Conservation (phyloP, 37 sponge, comb jelly and placozoan species). For the Oopsacas minuta region DNA sequence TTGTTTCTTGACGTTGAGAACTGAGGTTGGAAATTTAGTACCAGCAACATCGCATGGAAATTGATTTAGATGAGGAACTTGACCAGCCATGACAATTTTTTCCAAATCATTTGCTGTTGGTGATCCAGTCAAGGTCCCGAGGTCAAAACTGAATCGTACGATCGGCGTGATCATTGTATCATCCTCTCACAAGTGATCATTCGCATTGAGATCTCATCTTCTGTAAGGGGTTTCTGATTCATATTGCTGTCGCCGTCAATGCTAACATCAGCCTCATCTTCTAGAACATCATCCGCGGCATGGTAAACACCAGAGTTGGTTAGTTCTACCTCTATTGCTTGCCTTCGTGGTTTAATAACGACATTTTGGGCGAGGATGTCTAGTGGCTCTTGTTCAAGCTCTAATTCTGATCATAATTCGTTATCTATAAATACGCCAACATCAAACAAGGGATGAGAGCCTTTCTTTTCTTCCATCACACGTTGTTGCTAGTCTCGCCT, state of each 20-base stretch:
- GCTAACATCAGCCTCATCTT: neutral
- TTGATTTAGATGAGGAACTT: neutral
- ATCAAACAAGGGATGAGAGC: neutral
- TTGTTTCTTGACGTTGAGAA: neutral
- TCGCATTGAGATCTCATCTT: neutral
- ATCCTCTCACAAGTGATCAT: neutral
- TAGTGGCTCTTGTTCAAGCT: neutral
- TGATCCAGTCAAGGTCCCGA: neutral
- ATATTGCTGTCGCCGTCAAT: neutral
- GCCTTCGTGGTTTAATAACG: neutral
- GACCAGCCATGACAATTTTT: neutral
- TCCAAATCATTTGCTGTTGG: constrained; percentile 8
- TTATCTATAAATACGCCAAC: neutral
- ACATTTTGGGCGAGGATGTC: neutral
- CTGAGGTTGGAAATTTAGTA: neutral
- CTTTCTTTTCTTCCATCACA: neutral
- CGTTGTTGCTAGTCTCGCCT: neutral
- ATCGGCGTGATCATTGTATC: neutral
- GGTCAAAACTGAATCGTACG: neutral
- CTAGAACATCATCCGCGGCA: neutral
- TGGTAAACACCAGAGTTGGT: neutral
- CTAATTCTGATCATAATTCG: neutral
- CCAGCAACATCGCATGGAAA: neutral
- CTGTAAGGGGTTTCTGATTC: neutral
- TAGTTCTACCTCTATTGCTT: neutral